Percentiles rank a stretch among this genome's conserved stretches.
Evolutionary conservation across 1,140 invertebrate species (phyloP).

Genomic region (Archegozetes longisetosus): DNA sequence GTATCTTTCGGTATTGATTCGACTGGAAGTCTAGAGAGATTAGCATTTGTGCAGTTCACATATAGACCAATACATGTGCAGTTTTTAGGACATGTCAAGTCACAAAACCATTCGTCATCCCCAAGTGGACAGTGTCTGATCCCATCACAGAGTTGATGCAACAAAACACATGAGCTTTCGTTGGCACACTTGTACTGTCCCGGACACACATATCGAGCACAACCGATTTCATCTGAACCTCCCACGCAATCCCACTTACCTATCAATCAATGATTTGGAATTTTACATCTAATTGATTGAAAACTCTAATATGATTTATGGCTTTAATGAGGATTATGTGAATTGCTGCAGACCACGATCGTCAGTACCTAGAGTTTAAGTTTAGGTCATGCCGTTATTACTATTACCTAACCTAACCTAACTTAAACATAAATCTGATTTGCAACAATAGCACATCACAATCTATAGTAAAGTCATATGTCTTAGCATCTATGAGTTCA

Average conservation of each 20-base stretch:
- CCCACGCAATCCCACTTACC: conserved; percentile 26
- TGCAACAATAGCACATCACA: too few relatives aligned
- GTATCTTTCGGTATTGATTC: conserved; percentile 14
- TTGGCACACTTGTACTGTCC: conserved; percentile 24
- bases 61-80: conserved; percentile 21
- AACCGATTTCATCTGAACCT: conserved; percentile 25
- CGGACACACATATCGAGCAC: conserved; percentile 23
- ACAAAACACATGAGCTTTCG: conserved; percentile 21
- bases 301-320: too few relatives aligned
- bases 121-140: conserved; percentile 23
- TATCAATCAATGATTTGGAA: background rate
- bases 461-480: too few relatives aligned
- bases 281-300: too few relatives aligned
- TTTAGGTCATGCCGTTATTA: too few relatives aligned
- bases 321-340: too few relatives aligned
- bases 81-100: conserved; percentile 20
- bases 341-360: too few relatives aligned
- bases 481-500: too few relatives aligned
- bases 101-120: conserved; percentile 24
- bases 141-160: conserved; percentile 24
- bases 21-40: conserved; percentile 15
- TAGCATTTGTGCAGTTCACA: conserved; percentile 18
- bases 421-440: too few relatives aligned
- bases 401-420: too few relatives aligned
- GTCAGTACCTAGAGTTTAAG: too few relatives aligned